A percentile compares a stretch with the other conserved stretches of the same genome.
Evolutionary conservation across 1,140 invertebrate species (phyloP).

Genomic region (Drosophila carrolli): DNA sequence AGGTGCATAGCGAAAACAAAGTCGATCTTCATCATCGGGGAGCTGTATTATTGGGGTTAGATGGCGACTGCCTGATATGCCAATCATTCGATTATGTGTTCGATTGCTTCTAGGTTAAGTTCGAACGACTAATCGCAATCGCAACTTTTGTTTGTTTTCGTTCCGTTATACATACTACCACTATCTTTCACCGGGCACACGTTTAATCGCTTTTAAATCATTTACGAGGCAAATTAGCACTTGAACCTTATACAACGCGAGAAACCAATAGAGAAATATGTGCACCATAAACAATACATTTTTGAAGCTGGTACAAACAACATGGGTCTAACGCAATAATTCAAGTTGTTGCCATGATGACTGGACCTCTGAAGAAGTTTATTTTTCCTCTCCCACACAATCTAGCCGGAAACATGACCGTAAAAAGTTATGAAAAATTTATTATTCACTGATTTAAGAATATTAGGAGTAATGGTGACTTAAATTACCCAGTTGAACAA

Average conservation of each 20-base stretch:
- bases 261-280: slow-evolving; percentile 17
- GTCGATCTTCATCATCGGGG: slow-evolving; percentile 25
- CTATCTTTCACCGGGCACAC: slow-evolving; percentile 48
- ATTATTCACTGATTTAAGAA: background rate
- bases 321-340: slow-evolving; percentile 6
- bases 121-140: slow-evolving; percentile 53
- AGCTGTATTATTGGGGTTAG: slow-evolving; percentile 20
- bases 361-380: slow-evolving; percentile 15
- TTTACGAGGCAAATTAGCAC: slow-evolving; percentile 73
- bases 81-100: slow-evolving; percentile 67
- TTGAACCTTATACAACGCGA: slow-evolving; percentile 58
- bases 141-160: slow-evolving; percentile 34
- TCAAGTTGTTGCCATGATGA: background rate
- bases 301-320: slow-evolving; percentile 21
- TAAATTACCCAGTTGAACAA: background rate
- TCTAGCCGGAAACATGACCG: slow-evolving; percentile 3
- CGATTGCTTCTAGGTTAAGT: slow-evolving; percentile 25
- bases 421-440: background rate
- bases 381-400: slow-evolving; percentile 10
- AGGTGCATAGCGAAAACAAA: slow-evolving; percentile 38
- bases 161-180: slow-evolving; percentile 19
- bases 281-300: slow-evolving; percentile 24
- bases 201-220: slow-evolving; percentile 78
- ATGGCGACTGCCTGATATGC: slow-evolving; percentile 19
- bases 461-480: background rate